Evolutionary conservation across 2,888 invertebrate genomes (phyloP).

Genomic region (Hyposoter didymator): DNA sequence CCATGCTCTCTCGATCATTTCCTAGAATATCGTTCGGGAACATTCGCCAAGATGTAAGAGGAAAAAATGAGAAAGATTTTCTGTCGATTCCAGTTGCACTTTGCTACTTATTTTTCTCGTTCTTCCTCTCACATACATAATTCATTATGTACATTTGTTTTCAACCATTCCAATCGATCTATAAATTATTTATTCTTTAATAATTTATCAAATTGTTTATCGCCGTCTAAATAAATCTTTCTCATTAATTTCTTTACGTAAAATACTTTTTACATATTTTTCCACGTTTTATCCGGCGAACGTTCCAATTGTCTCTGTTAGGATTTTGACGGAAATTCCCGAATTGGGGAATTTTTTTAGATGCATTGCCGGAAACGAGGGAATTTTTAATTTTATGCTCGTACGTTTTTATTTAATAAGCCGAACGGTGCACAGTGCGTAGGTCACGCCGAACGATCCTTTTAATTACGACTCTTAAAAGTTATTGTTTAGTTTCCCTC

Average conservation of each 20-base stretch:
- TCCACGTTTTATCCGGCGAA: background rate
- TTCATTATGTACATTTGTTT: background rate
- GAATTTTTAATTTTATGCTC: background rate
- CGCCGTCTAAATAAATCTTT: background rate
- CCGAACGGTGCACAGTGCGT: slow-evolving; percentile 40
- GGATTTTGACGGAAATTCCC: background rate
- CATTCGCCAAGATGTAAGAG: background rate
- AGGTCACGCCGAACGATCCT: slow-evolving; percentile 54
- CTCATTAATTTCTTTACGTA: background rate
- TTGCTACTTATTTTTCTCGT: background rate
- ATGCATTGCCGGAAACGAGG: background rate
- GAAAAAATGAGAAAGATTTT: background rate
- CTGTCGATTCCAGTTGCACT: background rate
- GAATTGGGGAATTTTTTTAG: background rate
- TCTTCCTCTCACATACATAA: background rate
- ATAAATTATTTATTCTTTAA: background rate
- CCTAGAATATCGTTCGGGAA: background rate
- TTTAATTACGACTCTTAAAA: slow-evolving; percentile 46
- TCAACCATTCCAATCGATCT: background rate
- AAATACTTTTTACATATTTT: background rate
- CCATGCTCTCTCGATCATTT: background rate
- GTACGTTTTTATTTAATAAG: slow-evolving; percentile 12
- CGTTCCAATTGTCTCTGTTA: background rate
- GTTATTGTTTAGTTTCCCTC: background rate
- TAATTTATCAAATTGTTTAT: background rate